A percentile compares a stretch with the other conserved stretches of the same genome.
Evolutionary conservation across 2,888 invertebrate species (phyloP).

Genomic region (Prosopocoilus inquinatus): DNA sequence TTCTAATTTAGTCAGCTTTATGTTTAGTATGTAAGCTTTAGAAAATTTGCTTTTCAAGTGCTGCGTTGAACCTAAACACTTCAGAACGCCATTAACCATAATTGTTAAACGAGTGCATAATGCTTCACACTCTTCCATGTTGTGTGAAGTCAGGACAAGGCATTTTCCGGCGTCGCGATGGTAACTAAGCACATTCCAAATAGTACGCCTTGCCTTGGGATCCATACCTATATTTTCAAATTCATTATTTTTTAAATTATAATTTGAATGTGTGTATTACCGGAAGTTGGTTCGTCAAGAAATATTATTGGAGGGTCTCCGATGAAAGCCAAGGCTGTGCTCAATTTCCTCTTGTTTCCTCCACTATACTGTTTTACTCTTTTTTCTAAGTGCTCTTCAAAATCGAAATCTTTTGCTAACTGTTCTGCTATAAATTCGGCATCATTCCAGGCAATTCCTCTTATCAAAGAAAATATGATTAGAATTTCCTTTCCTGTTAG

Average conservation of each 20-base stretch:
- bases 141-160: slow-evolving; percentile 80
- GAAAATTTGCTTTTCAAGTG: slow-evolving; percentile 79
- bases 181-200: slow-evolving; percentile 74
- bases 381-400: slow-evolving; percentile 50
- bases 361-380: slow-evolving; percentile 51
- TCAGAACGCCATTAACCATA: slow-evolving; percentile 82
- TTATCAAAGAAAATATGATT: slow-evolving; percentile 53
- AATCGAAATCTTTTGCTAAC: slow-evolving; percentile 50
- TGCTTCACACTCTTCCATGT: slow-evolving; percentile 87
- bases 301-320: slow-evolving; percentile 57
- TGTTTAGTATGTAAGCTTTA: slow-evolving; percentile 53
- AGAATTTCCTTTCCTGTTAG: slow-evolving; percentile 57
- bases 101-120: slow-evolving; percentile 77
- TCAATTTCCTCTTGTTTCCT: slow-evolving; percentile 58
- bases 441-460: slow-evolving; percentile 48
- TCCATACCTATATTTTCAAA: slow-evolving; percentile 64
- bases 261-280: slow-evolving; percentile 35
- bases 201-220: slow-evolving; percentile 73
- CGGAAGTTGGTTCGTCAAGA: slow-evolving; percentile 57
- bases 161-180: slow-evolving; percentile 70
- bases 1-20: slow-evolving; percentile 46
- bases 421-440: slow-evolving; percentile 39
- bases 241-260: not conserved
- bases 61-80: slow-evolving; percentile 77
- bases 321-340: slow-evolving; percentile 56